Conservation (phyloP, 1,140 invertebrate species). For the Wasmannia auropunctata region DNA sequence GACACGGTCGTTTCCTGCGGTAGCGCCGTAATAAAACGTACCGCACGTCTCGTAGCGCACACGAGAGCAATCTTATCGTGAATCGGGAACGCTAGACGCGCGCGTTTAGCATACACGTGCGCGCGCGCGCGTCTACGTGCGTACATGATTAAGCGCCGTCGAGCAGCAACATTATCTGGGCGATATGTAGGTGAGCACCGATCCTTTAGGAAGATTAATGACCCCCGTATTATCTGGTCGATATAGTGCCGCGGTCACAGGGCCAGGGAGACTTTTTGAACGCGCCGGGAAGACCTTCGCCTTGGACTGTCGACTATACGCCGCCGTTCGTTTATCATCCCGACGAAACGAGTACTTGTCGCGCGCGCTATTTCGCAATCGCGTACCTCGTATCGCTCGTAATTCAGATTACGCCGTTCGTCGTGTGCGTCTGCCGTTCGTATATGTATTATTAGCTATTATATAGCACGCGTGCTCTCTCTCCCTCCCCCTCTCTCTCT, state of each 20-base stretch:
- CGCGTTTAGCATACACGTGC: constrained; percentile 2
- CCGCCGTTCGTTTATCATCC: constrained; percentile 36
- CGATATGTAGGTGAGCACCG: constrained; percentile 39
- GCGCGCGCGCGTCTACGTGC: neutral
- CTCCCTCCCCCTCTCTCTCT: too few relatives aligned
- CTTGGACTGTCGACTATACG: neutral
- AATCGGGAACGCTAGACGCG: constrained; percentile 9
- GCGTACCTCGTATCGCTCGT: constrained; percentile 28
- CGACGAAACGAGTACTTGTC: constrained; percentile 35
- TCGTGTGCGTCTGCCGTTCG: neutral
- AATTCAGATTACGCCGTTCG: constrained; percentile 28
- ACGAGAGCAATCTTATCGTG: constrained; percentile 45
- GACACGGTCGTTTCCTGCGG: constrained; percentile 51
- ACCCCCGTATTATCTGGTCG: constrained; percentile 31
- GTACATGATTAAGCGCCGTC: constrained; percentile 44
- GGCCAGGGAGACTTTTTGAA: constrained; percentile 21
- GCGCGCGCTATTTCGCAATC: constrained; percentile 15
- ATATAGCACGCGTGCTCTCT: neutral
- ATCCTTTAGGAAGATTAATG: constrained; percentile 58
- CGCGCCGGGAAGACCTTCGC: constrained; percentile 10
- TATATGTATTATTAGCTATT: constrained; percentile 11
- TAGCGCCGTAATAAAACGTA: constrained; percentile 52
- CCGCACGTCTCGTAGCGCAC: neutral
- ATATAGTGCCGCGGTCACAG: constrained; percentile 23
- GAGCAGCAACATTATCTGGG: constrained; percentile 33